Base-by-base conservation (phyloP, 2,113 vertebrate species). In the Hippocampus mohnikei region DNA sequence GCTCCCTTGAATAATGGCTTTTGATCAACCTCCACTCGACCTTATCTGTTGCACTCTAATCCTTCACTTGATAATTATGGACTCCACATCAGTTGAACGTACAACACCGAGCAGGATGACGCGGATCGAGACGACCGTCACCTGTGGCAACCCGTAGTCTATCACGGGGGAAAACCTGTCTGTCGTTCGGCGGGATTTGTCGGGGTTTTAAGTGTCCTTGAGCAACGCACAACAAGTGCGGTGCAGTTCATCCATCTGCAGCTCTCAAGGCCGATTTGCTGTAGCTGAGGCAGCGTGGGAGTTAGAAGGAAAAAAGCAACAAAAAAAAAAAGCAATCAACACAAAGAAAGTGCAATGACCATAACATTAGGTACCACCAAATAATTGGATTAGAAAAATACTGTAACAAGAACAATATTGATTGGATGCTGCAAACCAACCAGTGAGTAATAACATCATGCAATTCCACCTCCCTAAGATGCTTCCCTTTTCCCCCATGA, bases 1-100 rank as follows among this genome's bases (percentile, higher is more conserved):
- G 77, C 42, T 70, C 46, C 29, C 67, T 66, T 59, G 61, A 62
- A 80, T 80, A 76, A 80, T 67, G 46, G 21, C 46, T 76, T 69
- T 48, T 65, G 63, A 65, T 73, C 48, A 60, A 59, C 60, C 8
- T 23, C 41, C 56, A 46, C 42, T 64, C 61, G 61, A 15, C 44
- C 29, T 75, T 44, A 41, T 68, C 12, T 67, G 25, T 69, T 10
- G 66, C 23, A 21, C 44, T 71, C 25, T 72, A 53, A 68, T 71
- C 21, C 69, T 71, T 69, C 15, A 29, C 40, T 46, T 60, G 15
- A 8, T 33, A 46, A 71, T 63, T 27, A 18, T 52, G 20, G 53
- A 18, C 53, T 42, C n/a, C 58, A 10, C 23, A 27, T 15, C 60
- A 42, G 25, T 18, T 71, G 5, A 8, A 65, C 23, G 42, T 46